These are phyloP conservation scores for Azorinus chamasolen DNA, from an alignment of 2,888 invertebrate species.

Conservation along the genomic window DNA sequence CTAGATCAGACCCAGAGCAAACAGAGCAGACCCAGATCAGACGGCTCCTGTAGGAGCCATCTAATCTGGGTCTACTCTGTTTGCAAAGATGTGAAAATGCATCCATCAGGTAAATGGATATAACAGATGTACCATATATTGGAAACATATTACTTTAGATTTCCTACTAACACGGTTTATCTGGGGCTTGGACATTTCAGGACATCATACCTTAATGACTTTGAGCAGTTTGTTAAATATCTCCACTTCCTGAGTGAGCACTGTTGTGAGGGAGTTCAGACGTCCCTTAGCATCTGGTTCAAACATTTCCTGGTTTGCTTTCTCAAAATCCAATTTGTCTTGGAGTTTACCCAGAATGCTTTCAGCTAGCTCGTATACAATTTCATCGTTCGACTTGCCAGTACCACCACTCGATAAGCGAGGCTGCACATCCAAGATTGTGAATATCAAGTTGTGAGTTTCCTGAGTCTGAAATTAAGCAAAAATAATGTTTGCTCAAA, in stretches of 20 bases:
- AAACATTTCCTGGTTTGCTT: constrained; percentile 89
- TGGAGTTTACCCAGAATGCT: constrained; percentile 90
- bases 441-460: constrained; percentile 91
- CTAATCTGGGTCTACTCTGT: no score
- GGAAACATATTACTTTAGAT: no score
- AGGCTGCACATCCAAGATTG: constrained; percentile 94
- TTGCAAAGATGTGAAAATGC: no score
- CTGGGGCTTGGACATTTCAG: no score
- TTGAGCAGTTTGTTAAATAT: constrained; percentile 86
- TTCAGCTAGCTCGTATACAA: constrained; percentile 92
- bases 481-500: no score
- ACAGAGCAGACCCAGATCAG: no score
- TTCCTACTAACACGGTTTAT: no score
- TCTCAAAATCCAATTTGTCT: constrained; percentile 89
- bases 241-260: constrained; percentile 87
- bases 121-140: no score
- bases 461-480: constrained; percentile 93
- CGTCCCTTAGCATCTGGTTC: constrained; percentile 91
- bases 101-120: no score
- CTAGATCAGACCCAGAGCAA: no score
- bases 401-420: constrained; percentile 88
- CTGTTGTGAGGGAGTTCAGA: constrained; percentile 89
- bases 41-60: no score
- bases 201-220: constrained; percentile 86
- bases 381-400: constrained; percentile 92